phyloP scores from a whole-genome alignment of 2,113 vertebrate species.

The Neogobius melanostomus region DNA sequence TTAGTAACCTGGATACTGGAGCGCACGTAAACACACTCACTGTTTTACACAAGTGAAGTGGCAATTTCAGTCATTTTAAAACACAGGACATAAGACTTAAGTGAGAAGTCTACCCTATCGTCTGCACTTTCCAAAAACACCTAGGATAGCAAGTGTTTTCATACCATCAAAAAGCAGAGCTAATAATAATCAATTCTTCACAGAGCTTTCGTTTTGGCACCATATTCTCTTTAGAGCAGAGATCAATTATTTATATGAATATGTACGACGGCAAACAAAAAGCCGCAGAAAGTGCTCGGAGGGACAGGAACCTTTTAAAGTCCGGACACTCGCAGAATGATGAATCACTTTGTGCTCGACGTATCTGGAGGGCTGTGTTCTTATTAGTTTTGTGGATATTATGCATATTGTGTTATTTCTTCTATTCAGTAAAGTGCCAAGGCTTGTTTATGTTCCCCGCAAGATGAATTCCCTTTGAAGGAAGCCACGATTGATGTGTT shows the following conservation, averaged over 20 bases:
- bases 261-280: constrained; percentile 2
- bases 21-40: too few relatives aligned
- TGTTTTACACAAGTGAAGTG: too few relatives aligned
- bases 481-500: constrained; percentile 42
- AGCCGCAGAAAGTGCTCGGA: neutral
- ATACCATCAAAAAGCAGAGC: neutral
- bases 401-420: constrained; percentile 8
- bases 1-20: too few relatives aligned
- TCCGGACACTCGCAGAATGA: constrained; percentile 6
- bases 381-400: constrained; percentile 32
- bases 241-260: constrained; percentile 16
- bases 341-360: constrained; percentile 14
- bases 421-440: constrained; percentile 16
- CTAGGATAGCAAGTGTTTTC: neutral
- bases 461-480: constrained; percentile 48
- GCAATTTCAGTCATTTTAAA: too few relatives aligned
- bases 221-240: constrained; percentile 5
- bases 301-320: constrained; percentile 18
- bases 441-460: constrained; percentile 25
- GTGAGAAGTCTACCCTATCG: too few relatives aligned
- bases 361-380: constrained; percentile 30
- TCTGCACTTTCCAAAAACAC: neutral
- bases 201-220: neutral
- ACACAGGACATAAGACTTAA: too few relatives aligned
- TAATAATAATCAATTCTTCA: constrained; percentile 14